phyloP scores from a whole-genome alignment of 2,888 invertebrate genomes.

The Fabriciana adippe region DNA sequence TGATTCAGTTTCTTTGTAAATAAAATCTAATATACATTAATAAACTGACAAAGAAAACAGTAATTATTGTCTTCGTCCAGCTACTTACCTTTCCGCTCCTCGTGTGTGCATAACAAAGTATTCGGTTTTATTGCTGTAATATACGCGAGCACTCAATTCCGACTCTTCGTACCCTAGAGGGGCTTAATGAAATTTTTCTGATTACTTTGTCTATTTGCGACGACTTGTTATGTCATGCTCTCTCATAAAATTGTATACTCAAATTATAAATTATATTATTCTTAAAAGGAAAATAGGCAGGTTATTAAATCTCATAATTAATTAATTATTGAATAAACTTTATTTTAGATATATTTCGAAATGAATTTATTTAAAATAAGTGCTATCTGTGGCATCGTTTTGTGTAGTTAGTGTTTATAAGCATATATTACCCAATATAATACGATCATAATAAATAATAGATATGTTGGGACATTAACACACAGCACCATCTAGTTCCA shows the following conservation, averaged over 20 bases:
- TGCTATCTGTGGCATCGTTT: too few relatives aligned
- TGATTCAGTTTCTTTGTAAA: too few relatives aligned
- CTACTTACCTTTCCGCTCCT: constrained; percentile 43
- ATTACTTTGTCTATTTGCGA: constrained; percentile 49
- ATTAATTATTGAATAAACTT: neutral
- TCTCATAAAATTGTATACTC: constrained; percentile 15
- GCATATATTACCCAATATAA: too few relatives aligned
- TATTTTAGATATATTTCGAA: neutral
- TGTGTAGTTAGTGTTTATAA: too few relatives aligned
- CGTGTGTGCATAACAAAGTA: constrained; percentile 56
- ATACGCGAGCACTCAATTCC: constrained; percentile 53
- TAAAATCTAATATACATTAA: too few relatives aligned
- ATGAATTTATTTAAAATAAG: neutral
- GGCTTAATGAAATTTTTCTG: constrained; percentile 53
- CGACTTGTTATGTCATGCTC: constrained; percentile 37
- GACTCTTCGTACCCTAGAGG: constrained; percentile 42
- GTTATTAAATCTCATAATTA: constrained; percentile 2
- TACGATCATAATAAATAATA: too few relatives aligned
- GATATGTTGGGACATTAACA: too few relatives aligned
- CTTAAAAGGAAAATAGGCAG: neutral
- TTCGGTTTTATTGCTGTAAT: constrained; percentile 57
- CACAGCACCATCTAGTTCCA: too few relatives aligned
- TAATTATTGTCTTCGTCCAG: constrained; percentile 15
- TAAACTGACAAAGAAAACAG: too few relatives aligned
- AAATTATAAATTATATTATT: constrained; percentile 24